A percentile compares a stretch with the other conserved stretches of the same genome.
phyloP scores from a whole-genome alignment of 2,888 invertebrate species.

The Podotricha telesiphe region DNA sequence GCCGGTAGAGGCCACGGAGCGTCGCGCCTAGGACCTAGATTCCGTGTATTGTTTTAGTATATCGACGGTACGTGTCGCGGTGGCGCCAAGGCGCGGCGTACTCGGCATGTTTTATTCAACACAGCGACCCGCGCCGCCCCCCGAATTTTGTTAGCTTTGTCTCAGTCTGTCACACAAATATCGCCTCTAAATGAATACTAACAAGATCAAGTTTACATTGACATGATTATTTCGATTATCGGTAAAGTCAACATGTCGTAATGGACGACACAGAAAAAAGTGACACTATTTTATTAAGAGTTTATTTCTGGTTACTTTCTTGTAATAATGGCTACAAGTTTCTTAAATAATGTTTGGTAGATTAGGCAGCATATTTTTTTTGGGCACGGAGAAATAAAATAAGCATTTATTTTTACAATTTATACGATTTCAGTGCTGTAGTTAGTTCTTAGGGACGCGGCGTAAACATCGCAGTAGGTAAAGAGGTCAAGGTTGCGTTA shows the following conservation, averaged over 20 bases:
- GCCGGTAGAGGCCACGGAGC: slow-evolving; percentile 41
- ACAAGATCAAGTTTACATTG: slow-evolving; percentile 71
- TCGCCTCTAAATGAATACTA: slow-evolving; percentile 74
- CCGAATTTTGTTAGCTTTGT: slow-evolving; percentile 73
- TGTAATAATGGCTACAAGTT: background rate
- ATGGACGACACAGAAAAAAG: slow-evolving; percentile 50
- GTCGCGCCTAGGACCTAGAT: slow-evolving; percentile 60
- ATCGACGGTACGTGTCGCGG: slow-evolving; percentile 44
- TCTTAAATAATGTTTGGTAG: background rate
- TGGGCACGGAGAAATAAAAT: background rate
- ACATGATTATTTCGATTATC: slow-evolving; percentile 65
- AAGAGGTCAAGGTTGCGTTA: slow-evolving; percentile 74
- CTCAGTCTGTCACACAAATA: slow-evolving; percentile 53
- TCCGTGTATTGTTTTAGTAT: slow-evolving; percentile 62
- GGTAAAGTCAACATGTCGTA: slow-evolving; percentile 60
- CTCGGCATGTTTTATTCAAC: slow-evolving; percentile 76
- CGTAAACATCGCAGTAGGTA: slow-evolving; percentile 52
- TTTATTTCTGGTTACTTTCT: slow-evolving; percentile 13
- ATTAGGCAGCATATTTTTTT: background rate
- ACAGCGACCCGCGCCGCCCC: slow-evolving; percentile 71
- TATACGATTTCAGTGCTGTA: slow-evolving; percentile 1
- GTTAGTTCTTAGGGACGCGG: background rate
- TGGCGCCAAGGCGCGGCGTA: slow-evolving; percentile 61
- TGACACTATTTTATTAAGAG: slow-evolving; percentile 25
- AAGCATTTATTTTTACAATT: background rate